Percentiles rank a stretch among this genome's conserved stretches.
These are phyloP conservation scores for Clusia tigrina DNA, from an alignment of 2,888 invertebrate genomes.

Conservation along the genomic window DNA sequence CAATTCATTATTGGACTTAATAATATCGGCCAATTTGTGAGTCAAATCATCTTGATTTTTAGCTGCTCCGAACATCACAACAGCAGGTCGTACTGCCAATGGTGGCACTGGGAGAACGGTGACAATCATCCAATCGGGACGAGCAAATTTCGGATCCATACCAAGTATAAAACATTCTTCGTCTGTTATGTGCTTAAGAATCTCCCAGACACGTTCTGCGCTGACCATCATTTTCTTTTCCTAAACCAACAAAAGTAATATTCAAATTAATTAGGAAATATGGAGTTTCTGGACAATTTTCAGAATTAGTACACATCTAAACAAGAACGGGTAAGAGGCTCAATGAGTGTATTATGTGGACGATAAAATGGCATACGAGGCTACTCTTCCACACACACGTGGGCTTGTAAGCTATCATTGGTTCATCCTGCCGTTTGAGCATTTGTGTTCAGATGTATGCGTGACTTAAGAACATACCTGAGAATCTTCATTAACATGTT, in stretches of 20 bases:
- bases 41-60: slow-evolving; percentile 99
- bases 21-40: slow-evolving; percentile 97
- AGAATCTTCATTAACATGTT: slow-evolving; percentile 96
- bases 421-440: too few relatives aligned
- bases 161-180: slow-evolving; percentile 94
- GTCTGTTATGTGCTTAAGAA: slow-evolving; percentile 93
- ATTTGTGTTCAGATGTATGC: not conserved
- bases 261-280: too few relatives aligned
- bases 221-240: slow-evolving; percentile 93
- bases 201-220: slow-evolving; percentile 97
- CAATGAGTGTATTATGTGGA: not conserved
- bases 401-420: too few relatives aligned
- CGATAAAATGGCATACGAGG: too few relatives aligned
- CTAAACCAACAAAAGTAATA: slow-evolving; percentile 32
- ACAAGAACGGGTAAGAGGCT: not conserved
- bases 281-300: not conserved
- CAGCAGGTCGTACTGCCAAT: slow-evolving; percentile 93
- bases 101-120: slow-evolving; percentile 98
- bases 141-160: slow-evolving; percentile 96
- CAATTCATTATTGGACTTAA: slow-evolving; percentile 97
- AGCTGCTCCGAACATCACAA: slow-evolving; percentile 97
- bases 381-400: too few relatives aligned
- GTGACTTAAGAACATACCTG: slow-evolving; percentile 66
- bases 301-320: not conserved
- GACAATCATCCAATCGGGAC: slow-evolving; percentile 99